Percentiles rank a stretch among this genome's conserved stretches.
phyloP scores from a whole-genome alignment of 2,113 vertebrate genomes.

The Takifugu bimaculatus region DNA sequence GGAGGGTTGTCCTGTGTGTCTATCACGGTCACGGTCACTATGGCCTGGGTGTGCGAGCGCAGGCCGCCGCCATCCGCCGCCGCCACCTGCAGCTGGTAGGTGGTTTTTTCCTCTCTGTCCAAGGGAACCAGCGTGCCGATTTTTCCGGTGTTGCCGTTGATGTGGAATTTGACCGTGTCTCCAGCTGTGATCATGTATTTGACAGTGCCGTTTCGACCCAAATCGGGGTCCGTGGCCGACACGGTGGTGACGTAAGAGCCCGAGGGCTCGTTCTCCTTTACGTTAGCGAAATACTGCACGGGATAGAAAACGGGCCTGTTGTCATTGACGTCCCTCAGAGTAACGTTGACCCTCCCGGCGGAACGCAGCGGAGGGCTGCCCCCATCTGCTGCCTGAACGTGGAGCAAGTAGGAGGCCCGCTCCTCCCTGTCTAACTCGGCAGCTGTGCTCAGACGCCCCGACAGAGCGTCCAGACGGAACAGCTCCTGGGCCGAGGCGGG shows the following conservation, averaged over 20 bases:
- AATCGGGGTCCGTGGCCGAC: slow-evolving; percentile 88
- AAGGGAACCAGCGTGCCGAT: slow-evolving; percentile 86
- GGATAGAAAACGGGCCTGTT: slow-evolving; percentile 95
- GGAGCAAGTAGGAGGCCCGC: slow-evolving; percentile 78
- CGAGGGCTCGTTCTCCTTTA: slow-evolving; percentile 91
- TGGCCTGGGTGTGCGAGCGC: slow-evolving; percentile 84
- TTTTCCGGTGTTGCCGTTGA: slow-evolving; percentile 83
- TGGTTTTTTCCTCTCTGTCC: slow-evolving; percentile 91
- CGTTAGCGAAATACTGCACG: slow-evolving; percentile 91
- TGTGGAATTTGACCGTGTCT: slow-evolving; percentile 86
- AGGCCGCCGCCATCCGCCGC: slow-evolving; percentile 88
- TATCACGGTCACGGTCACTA: slow-evolving; percentile 91
- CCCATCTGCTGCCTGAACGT: slow-evolving; percentile 83
- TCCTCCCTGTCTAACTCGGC: slow-evolving; percentile 87
- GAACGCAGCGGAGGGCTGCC: slow-evolving; percentile 86
- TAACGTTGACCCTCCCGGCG: slow-evolving; percentile 81
- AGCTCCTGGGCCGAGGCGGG: slow-evolving; percentile 67
- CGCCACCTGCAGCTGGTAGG: slow-evolving; percentile 88
- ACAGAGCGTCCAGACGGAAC: slow-evolving; percentile 84
- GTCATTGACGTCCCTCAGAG: slow-evolving; percentile 89
- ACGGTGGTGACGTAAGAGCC: slow-evolving; percentile 85
- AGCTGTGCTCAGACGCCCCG: slow-evolving; percentile 81
- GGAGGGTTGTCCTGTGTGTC: slow-evolving; percentile 96
- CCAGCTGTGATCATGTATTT: slow-evolving; percentile 89
- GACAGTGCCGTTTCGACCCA: slow-evolving; percentile 88